A percentile compares a stretch with the other conserved stretches of the same genome.
Evolutionary conservation across 1,140 invertebrate genomes (phyloP).

Genomic region (Aphelenchoides besseyi): DNA sequence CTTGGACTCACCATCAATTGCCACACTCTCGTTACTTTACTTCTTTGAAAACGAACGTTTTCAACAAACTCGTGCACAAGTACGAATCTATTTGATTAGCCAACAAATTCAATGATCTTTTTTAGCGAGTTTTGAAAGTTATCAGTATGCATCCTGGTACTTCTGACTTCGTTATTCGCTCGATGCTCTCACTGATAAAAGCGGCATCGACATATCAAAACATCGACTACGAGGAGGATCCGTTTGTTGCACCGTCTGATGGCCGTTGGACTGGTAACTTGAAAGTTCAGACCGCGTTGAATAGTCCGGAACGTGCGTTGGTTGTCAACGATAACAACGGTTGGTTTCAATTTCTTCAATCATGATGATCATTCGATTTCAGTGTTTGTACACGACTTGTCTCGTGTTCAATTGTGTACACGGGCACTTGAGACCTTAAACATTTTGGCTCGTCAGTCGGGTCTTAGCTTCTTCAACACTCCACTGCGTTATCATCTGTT

Average conservation of each 20-base stretch:
- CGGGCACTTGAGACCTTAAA: slow-evolving; percentile 41
- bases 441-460: slow-evolving; percentile 35
- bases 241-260: slow-evolving; percentile 15
- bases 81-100: slow-evolving; percentile 7
- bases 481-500: slow-evolving; percentile 10
- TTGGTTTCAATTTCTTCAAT: too few relatives aligned
- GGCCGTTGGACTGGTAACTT: slow-evolving; percentile 32
- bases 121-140: slow-evolving; percentile 40
- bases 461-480: slow-evolving; percentile 42
- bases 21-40: slow-evolving; percentile 45
- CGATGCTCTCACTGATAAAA: slow-evolving; percentile 46
- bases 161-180: slow-evolving; percentile 53
- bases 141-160: slow-evolving; percentile 52
- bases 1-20: slow-evolving; percentile 49
- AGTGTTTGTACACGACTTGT: slow-evolving; percentile 38
- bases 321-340: slow-evolving; percentile 30
- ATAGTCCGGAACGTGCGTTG: slow-evolving; percentile 30
- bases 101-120: slow-evolving; percentile 4
- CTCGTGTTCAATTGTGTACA: slow-evolving; percentile 19
- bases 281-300: slow-evolving; percentile 30
- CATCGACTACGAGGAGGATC: slow-evolving; percentile 28
- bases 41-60: slow-evolving; percentile 54
- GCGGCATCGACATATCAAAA: slow-evolving; percentile 30
- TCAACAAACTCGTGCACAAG: slow-evolving; percentile 42
- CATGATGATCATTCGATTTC: slow-evolving; percentile 21